Evolutionary conservation across 2,113 vertebrate genomes (phyloP), one percentile per base, ranked within the genome.

Genomic region (Hirundichthys speculiger): DNA sequence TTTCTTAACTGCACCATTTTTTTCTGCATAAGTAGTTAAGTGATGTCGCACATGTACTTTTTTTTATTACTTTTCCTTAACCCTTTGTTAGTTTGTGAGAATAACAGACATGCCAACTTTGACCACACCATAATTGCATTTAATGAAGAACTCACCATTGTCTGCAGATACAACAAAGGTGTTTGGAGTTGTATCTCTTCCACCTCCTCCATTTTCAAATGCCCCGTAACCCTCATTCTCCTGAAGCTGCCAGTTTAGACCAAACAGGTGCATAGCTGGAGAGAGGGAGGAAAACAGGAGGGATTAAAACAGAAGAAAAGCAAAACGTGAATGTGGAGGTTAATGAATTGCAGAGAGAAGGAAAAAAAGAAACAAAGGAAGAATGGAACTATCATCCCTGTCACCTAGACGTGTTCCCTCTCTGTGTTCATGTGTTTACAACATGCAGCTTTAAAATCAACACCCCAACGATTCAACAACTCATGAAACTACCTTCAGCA

Each of bases 161-260:
- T 98, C 96, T 24, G 93, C 92, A 53, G 96, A 92, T 75, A 96
- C 90, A 22, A 96, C 94, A 14, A 97, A 94, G 55, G 95, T 93
- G 84, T 97, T 94, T 3, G 95, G 94, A 61, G 95, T 91, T 62
- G 94, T 89, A 53, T 97, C 97, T 94, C 97, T 62, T 92, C 64
- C 85, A 91, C 87, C 94, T 89, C 93, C 96, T 75, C 96, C 97
- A 5, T 99, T 99, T 90, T 99, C 98, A 90, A 99, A 99, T 0
- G 96, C 94, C 18, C 88, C 89, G 69, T 96, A 95, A 67, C 93
- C 94, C 80, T 98, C 98, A 14, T 92, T 94, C 86, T 99, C 96
- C 88, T 99, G 97, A 60, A 99, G 92, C 90, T 99, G 98, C 98
- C 98, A 99, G 92, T 99, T 99, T 75, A 99, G 93, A 79, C 98